Conservation (phyloP, 2,888 invertebrate genomes). For the Dinocampus coccinellae region DNA sequence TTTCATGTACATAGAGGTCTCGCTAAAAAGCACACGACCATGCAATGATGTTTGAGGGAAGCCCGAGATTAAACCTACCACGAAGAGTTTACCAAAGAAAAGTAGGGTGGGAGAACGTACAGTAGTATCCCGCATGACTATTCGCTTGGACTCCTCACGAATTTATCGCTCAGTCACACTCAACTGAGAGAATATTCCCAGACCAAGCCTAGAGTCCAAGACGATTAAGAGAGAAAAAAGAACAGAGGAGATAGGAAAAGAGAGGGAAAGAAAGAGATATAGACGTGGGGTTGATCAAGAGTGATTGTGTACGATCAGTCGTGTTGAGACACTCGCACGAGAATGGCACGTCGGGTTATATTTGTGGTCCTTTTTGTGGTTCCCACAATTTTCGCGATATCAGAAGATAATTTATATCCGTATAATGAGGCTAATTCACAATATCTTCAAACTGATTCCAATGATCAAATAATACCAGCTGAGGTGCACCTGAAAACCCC, state of each 20-base stretch:
- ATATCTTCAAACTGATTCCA: conserved; percentile 51
- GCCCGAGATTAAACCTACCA: conserved; percentile 11
- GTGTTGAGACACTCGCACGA: conserved; percentile 25
- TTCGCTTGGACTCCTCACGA: neutral
- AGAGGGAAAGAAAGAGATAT: neutral
- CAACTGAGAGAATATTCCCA: neutral
- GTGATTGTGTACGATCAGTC: conserved; percentile 13
- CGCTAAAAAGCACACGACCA: neutral
- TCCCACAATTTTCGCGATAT: conserved; percentile 43
- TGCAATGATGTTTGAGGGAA: conserved; percentile 1
- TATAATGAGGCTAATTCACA: conserved; percentile 48
- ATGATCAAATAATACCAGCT: conserved; percentile 66
- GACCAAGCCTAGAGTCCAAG: conserved; percentile 11
- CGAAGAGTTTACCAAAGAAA: neutral
- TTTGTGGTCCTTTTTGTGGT: conserved; percentile 45
- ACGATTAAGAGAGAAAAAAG: conserved; percentile 3
- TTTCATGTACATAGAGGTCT: neutral
- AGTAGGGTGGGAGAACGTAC: neutral
- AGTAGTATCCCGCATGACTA: neutral
- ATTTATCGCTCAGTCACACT: conserved; percentile 13
- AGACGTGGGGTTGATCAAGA: conserved; percentile 8
- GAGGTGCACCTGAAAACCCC: conserved; percentile 79
- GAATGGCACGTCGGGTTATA: conserved; percentile 59
- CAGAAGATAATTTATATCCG: conserved; percentile 60
- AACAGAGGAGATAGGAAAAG: neutral